phyloP scores from a whole-genome alignment of 2,888 invertebrate genomes.

The Trilocha varians region DNA sequence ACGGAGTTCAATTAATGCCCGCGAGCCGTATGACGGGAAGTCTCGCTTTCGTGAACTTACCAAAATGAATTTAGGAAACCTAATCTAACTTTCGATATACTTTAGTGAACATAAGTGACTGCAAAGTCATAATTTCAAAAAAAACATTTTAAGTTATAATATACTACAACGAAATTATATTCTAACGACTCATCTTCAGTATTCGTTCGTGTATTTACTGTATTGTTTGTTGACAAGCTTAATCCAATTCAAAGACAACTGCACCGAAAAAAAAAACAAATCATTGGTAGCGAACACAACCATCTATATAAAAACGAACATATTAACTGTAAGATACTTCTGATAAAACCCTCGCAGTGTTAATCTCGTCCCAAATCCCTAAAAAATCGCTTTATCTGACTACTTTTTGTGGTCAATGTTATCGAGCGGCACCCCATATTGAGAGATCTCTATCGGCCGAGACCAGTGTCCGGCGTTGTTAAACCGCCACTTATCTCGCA shows the following conservation, averaged over 20 bases:
- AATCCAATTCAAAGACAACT: too few relatives aligned
- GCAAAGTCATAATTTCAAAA: too few relatives aligned
- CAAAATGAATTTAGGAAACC: not conserved
- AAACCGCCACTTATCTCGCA: slow-evolving; percentile 55
- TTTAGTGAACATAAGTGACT: too few relatives aligned
- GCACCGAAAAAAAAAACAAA: too few relatives aligned
- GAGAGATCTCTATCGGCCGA: slow-evolving; percentile 44
- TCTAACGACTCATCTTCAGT: too few relatives aligned
- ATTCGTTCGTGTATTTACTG: too few relatives aligned
- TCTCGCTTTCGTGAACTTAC: slow-evolving; percentile 11
- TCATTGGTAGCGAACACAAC: too few relatives aligned
- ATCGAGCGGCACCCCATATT: slow-evolving; percentile 27
- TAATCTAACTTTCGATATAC: too few relatives aligned
- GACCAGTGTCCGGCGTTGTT: slow-evolving; percentile 30
- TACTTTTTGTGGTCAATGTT: slow-evolving; percentile 4
- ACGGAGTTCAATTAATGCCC: slow-evolving; percentile 52
- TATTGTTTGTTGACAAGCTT: too few relatives aligned
- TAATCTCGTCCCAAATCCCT: slow-evolving; percentile 1
- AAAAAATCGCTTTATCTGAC: not conserved
- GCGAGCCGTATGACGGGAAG: slow-evolving; percentile 31
- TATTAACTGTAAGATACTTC: not conserved
- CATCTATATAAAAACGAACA: not conserved
- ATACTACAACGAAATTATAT: too few relatives aligned
- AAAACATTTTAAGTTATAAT: too few relatives aligned
- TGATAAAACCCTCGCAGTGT: slow-evolving; percentile 1